Percentiles rank a stretch among this genome's conserved stretches.
Conservation (phyloP, 35 echinoderm and acorn worm species). For the Hemicentrotus pulcherrimus region DNA sequence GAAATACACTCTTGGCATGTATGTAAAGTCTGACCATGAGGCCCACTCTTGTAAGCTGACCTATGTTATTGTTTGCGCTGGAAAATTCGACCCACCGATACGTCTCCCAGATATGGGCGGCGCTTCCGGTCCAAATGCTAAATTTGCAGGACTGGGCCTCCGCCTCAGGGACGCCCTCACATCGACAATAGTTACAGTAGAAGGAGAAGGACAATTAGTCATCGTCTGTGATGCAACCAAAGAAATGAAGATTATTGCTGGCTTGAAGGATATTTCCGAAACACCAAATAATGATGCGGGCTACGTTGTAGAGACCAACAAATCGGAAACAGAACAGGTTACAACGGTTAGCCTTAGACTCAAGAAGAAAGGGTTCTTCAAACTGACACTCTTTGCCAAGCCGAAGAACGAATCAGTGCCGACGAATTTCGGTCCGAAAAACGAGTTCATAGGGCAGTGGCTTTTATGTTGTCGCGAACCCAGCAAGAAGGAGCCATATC, state of each 20-base stretch:
- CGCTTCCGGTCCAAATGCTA: background rate
- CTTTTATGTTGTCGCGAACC: conserved; percentile 16
- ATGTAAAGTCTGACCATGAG: background rate
- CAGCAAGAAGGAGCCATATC: background rate
- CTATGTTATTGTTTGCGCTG: background rate
- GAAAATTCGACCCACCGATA: background rate
- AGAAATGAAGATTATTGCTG: background rate
- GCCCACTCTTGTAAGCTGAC: background rate
- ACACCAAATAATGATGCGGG: background rate
- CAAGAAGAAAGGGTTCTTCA: background rate
- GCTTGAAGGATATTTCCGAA: conserved; percentile 16
- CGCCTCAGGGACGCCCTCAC: background rate
- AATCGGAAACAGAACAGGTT: background rate
- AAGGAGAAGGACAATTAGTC: conserved; percentile 11
- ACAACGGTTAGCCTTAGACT: background rate
- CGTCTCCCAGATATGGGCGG: background rate
- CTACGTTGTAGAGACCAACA: background rate
- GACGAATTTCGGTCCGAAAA: too few relatives aligned
- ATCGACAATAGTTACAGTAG: background rate
- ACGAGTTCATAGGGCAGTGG: background rate
- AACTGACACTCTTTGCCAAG: conserved; percentile 13
- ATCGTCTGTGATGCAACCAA: background rate
- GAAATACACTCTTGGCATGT: background rate
- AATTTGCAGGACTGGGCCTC: background rate
- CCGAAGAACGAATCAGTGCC: background rate